Evolutionary conservation across 2,113 vertebrate genomes (phyloP).

Genomic region (Colaptes auratus): DNA sequence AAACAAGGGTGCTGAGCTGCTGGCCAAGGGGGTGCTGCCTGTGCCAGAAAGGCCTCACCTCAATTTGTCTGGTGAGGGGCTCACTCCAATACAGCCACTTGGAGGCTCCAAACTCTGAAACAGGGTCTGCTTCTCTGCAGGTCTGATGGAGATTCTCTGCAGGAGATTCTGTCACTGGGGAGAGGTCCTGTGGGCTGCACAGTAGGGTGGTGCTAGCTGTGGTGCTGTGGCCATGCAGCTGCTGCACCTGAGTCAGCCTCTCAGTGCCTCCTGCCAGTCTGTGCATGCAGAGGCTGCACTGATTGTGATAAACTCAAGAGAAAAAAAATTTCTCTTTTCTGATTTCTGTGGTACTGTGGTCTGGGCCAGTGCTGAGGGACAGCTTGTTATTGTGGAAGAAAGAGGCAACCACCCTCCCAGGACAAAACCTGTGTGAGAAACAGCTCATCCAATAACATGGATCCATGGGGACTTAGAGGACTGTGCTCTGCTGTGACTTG

Average conservation of each 20-base stretch:
- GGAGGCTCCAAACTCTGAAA: slow-evolving; percentile 22
- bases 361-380: neutral
- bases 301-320: neutral
- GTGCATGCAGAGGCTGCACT: neutral
- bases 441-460: neutral
- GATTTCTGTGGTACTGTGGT: neutral
- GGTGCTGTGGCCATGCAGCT: accelerated
- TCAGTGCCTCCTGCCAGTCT: neutral
- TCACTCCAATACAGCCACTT: neutral
- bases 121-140: neutral
- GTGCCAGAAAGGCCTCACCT: neutral
- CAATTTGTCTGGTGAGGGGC: neutral
- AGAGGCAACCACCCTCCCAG: neutral
- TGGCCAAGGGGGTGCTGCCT: neutral
- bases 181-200: neutral
- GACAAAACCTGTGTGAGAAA: neutral
- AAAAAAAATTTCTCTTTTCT: neutral
- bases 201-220: neutral
- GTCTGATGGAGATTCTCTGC: neutral
- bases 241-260: neutral
- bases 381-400: neutral
- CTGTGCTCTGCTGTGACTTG: neutral
- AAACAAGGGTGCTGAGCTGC: neutral
- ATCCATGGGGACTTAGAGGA: neutral
- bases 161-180: neutral